Base-by-base conservation (phyloP, 1,140 invertebrate species). In the Orius insidiosus region DNA sequence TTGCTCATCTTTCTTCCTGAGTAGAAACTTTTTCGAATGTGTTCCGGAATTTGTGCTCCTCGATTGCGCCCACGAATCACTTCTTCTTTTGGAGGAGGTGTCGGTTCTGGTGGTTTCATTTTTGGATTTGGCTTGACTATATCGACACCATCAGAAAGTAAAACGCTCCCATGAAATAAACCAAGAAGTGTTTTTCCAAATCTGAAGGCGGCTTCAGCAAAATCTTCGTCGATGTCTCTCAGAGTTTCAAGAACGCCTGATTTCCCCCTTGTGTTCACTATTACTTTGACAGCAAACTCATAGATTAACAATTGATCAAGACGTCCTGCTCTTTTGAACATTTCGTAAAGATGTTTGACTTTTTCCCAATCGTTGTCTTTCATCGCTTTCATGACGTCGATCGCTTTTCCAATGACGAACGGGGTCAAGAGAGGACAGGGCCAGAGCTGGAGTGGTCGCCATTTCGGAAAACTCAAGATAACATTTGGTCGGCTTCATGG, bases 331-430 rank as follows among this genome's bases (percentile, higher is more conserved):
- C 41, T 43, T 43, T 43, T 43, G 3, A 43, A 31, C 8, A 43
- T 30, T n/a, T 10, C 16, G 14, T 43, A 43, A 4, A 43, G 24
- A 18, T n/a, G n/a, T 15, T 31, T 43, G 2, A 43, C 14, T 43
- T 43, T n/a, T n/a, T 31, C 19, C 41, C 18, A 43, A 10, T 43
- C 41, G 8, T 31, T 24, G 8, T 43, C 41, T 31, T 16, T 30
- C 10, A 43, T 9, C 18, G 31, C 7, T n/a, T 43, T 16, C 41
- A 43, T 43, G 5, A 15, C 14, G 24, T 31, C 10, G 6, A 43
- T 10, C n/a, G 16, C 41, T 5, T 31, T n/a, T n/a, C n/a, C 7
- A 2, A 30, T 43, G 41, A 43, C 24, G 18, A n/a, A 24, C 3
- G n/a, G 24, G 24, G 24, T 24, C 24, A 7, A 24, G 24, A 24